Evolutionary conservation across 2,797 vertebrate genomes (phyloP), one percentile per base, ranked within the genome.

Genomic region (Platyrinchus mystaceus): DNA sequence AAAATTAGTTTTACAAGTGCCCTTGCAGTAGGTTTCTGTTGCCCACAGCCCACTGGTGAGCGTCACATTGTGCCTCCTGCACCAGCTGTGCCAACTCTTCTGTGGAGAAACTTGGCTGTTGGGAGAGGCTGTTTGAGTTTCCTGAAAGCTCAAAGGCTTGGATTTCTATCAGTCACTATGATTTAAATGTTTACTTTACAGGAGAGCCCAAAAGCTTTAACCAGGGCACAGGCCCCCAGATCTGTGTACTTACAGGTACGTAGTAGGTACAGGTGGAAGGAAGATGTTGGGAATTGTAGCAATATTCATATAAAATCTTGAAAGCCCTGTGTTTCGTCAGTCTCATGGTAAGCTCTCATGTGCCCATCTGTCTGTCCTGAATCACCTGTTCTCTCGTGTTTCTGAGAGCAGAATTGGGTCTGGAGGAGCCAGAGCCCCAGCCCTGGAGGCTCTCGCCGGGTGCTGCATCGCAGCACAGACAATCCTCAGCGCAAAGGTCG

Each of bases 291-390:
- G 62, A 69, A 62, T 75, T 55, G 14, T 15, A 17, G n/a, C 28
- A 12, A 22, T 41, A 52, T 6, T 14, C 43, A 6, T 49, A 11
- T 27, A 62, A 53, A 75, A 52, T 23, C 52, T 66, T 32, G 66
- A 41, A 73, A 82, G 24, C 30, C 3, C 3, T 43, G 2, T 41
- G 8, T 28, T 84, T 18, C 0, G 0, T 49, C 26, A 7, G 74
- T 67, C 14, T 17, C 0, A 0, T 34, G 52, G 30, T 64, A 32
- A 43, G 46, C 47, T 82, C 44, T 59, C 14, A 0, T 5, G 13
- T 74, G n/a, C 73, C 46, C 14, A 4, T 90, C 41, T 87, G 68
- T 27, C 50, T 1, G 0, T 71, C 30, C 64, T n/a, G 39, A 76
- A 69, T 75, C 4, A 1, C 41, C 62, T 32, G 32, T 73, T 75